Evolutionary conservation across 2,113 vertebrate species (phyloP), one percentile per base, ranked within the genome.

Genomic region (Calidris pugnax): DNA sequence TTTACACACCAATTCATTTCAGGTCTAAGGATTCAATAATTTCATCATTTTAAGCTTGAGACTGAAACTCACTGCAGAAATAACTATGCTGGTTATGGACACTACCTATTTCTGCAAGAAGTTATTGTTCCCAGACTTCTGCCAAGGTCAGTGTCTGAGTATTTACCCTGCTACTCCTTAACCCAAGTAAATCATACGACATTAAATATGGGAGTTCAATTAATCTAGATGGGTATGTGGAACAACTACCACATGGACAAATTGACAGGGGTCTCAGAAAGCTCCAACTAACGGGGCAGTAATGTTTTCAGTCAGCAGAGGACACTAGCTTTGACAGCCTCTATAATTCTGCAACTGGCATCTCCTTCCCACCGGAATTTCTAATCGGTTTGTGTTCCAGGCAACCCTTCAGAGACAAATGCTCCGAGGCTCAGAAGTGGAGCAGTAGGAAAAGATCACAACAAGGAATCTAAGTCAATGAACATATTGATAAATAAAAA

Each of bases 341-440:
- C 79, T 26, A 5, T 56, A 24, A 51, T 23, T 68, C 67, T 55
- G 37, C 22, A 85, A 24, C 32, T 76, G 32, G 17, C 21, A 55
- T 9, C 26, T 59, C 53, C 32, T 45, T 14, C 12, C 26, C 48
- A 64, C 6, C 0, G 0, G 28, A 53, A 23, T n/a, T 82, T 82
- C 74, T 63, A 64, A 60, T 7, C 10, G 2, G 14, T 59, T 76
- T 68, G 37, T 39, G 3, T 13, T 68, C 72, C 86, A 90, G 22
- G 11, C 60, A 85, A 59, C 28, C 5, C 24, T 17, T 30, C 0
- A 0, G 51, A 71, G 37, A 82, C 1, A 1, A 75, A 27, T 4
- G 26, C 64, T n/a, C 33, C 47, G 50, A 68, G 23, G 41, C 19
- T 55, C 50, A 4, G 26, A 57, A 88, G 16, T 6, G 23, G 20